phyloP scores from a whole-genome alignment of 2,888 invertebrate species.

The Sipha maydis region DNA sequence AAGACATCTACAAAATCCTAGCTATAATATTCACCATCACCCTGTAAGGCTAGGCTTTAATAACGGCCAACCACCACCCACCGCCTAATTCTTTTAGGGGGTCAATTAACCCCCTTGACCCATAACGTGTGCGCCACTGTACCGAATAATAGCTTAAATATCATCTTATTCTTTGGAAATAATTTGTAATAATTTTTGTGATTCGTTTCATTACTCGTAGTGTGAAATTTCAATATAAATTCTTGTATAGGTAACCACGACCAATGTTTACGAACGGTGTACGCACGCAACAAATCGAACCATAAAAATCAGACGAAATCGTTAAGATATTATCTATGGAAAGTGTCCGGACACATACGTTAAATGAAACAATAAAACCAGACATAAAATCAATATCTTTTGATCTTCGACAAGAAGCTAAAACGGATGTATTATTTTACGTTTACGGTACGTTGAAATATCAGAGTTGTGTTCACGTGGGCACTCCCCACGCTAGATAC shows the following conservation, averaged over 20 bases:
- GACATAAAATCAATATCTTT: conserved; percentile 47
- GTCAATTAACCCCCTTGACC: no score
- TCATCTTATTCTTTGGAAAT: background rate
- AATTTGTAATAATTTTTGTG: background rate
- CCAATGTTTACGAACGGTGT: background rate
- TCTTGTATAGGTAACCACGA: background rate
- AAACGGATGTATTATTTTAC: conserved; percentile 61
- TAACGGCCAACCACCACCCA: no score
- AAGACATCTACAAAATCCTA: no score
- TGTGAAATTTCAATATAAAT: background rate
- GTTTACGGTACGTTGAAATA: conserved; percentile 45
- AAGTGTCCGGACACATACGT: background rate
- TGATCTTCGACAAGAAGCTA: conserved; percentile 54
- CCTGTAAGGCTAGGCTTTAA: no score
- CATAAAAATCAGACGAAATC: conserved; percentile 5
- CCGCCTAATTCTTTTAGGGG: no score
- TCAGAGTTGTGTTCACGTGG: conserved; percentile 51
- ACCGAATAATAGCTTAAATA: background rate
- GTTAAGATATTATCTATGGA: conserved; percentile 20
- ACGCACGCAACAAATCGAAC: background rate
- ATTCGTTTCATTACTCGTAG: background rate
- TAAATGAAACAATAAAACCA: conserved; percentile 44
- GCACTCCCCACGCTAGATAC: conserved; percentile 38
- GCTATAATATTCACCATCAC: no score
- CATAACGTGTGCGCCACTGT: no score